Evolutionary conservation across 1,140 invertebrate species (phyloP).

Genomic region (Zaprionus davidi): DNA sequence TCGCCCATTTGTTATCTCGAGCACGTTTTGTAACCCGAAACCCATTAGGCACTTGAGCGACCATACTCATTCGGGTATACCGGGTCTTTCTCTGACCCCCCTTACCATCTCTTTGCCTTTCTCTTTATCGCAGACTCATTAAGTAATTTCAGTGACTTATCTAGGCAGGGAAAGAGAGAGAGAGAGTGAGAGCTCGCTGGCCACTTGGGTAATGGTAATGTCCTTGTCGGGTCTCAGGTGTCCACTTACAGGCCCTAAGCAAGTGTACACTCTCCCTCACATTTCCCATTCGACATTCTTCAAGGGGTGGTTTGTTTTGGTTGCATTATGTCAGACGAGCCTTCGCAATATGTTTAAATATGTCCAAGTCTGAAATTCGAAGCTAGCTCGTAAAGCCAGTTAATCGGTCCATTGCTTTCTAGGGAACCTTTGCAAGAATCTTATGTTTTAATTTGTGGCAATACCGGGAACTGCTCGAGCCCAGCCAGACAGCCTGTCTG

Average conservation of each 20-base stretch:
- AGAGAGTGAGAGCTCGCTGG: slow-evolving; percentile 29
- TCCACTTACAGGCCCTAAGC: slow-evolving; percentile 64
- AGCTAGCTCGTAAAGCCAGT: slow-evolving; percentile 2
- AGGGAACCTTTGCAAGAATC: slow-evolving; percentile 30
- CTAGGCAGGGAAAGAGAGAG: slow-evolving; percentile 24
- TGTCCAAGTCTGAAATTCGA: slow-evolving; percentile 56
- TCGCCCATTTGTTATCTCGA: slow-evolving; percentile 73
- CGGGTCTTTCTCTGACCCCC: slow-evolving; percentile 2
- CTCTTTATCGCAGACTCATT: slow-evolving; percentile 74
- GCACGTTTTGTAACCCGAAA: slow-evolving; percentile 77
- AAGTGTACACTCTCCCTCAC: slow-evolving; percentile 5
- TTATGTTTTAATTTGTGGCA: slow-evolving; percentile 56
- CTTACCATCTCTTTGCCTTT: slow-evolving; percentile 3
- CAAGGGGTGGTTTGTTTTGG: slow-evolving; percentile 74
- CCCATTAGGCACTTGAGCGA: slow-evolving; percentile 76
- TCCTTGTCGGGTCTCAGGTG: slow-evolving; percentile 54
- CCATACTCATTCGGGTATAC: slow-evolving; percentile 1
- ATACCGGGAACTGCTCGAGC: slow-evolving; percentile 49
- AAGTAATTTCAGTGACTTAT: slow-evolving; percentile 78
- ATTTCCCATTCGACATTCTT: slow-evolving; percentile 29
- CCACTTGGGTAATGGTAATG: slow-evolving; percentile 56
- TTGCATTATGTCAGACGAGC: slow-evolving; percentile 56
- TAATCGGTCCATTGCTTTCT: slow-evolving; percentile 38
- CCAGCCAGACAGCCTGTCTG: slow-evolving; percentile 58
- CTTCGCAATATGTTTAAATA: slow-evolving; percentile 42